These are phyloP conservation scores for Ispidina lecontei DNA, from an alignment of 2,797 vertebrate species.

Conservation along the genomic window DNA sequence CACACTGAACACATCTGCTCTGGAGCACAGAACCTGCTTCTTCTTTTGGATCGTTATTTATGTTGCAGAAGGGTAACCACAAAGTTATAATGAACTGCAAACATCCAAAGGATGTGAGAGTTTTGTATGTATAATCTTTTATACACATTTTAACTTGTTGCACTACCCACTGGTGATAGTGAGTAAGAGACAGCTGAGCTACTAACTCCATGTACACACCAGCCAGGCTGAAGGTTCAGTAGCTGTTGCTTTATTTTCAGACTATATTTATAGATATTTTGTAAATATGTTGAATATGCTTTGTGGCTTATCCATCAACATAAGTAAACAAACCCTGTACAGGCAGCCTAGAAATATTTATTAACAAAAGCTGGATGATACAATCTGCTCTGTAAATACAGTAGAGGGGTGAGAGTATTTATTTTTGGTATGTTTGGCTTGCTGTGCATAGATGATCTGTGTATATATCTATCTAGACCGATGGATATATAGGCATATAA, in stretches of 20 bases:
- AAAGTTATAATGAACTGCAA: constrained; percentile 85
- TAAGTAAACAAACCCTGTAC: constrained; percentile 75
- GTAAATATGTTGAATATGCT: constrained; percentile 82
- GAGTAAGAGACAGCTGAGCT: constrained; percentile 77
- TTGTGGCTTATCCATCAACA: constrained; percentile 87
- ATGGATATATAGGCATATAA: constrained; percentile 69
- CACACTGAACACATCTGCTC: constrained; percentile 53
- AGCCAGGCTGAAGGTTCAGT: constrained; percentile 70
- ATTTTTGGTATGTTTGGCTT: constrained; percentile 83
- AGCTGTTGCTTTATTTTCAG: constrained; percentile 77
- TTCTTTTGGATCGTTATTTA: constrained; percentile 72
- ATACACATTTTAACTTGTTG: constrained; percentile 86
- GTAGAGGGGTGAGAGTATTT: constrained; percentile 84
- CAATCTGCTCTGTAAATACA: constrained; percentile 79
- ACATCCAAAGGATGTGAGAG: constrained; percentile 88
- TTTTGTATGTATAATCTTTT: constrained; percentile 89
- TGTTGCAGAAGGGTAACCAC: constrained; percentile 85
- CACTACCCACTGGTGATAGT: constrained; percentile 81
- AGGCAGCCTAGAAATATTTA: constrained; percentile 83
- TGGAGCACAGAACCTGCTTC: constrained; percentile 50
- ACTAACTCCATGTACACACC: constrained; percentile 80
- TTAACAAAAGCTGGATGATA: constrained; percentile 81
- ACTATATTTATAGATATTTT: constrained; percentile 83
- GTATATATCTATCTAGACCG: constrained; percentile 66
- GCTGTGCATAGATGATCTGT: constrained; percentile 67